Evolutionary conservation across 2,888 invertebrate species (phyloP), one percentile per base, ranked within the genome.

Genomic region (Eristalinus sepulchralis): DNA sequence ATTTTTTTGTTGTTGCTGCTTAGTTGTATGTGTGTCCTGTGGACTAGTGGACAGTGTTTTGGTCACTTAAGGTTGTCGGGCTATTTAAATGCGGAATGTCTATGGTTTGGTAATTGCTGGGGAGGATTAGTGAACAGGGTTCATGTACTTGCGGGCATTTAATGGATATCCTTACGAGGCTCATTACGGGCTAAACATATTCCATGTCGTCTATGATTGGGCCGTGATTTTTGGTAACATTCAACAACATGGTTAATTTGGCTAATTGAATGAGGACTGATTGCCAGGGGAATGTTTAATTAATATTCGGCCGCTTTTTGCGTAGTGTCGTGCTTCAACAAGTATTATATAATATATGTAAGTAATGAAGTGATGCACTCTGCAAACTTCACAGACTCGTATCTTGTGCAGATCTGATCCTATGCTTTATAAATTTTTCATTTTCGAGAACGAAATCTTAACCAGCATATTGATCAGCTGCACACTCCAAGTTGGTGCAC

Each of bases 51-150:
- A 55, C 66, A 39, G 22, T 68, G 62, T 75, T 83, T 79, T 59
- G 79, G 67, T 68, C 53, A 53, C 64, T 79, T 79, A 75, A 70
- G 17, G 67, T 57, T 70, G 59, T n/a, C 72, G 72, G 63, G 79
- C 71, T 66, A 66, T 70, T 79, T 47, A 27, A 78, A 73, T 73
- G 72, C 47, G 55, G 62, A 67, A 57, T 66, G n/a, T 47, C 6
- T 9, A 27, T 67, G n/a, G n/a, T 4, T 17, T 60, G 9, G 53
- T 53, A 68, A 55, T 20, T n/a, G 17, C 8, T 17, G 8, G 6
- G 4, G 8, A 17, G 0, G 17, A 47, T 47, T 47, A 2, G 39
- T 39, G 2, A 39, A 3, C 13, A n/a, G 3, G 2, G 47, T 8
- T n/a, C 17, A 47, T 17, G 47, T 17, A 47, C 17, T 17, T 47